Evolutionary conservation across 1,140 invertebrate species (phyloP), one percentile per base, ranked within the genome.

Genomic region (Trichomalopsis sarcophagae): DNA sequence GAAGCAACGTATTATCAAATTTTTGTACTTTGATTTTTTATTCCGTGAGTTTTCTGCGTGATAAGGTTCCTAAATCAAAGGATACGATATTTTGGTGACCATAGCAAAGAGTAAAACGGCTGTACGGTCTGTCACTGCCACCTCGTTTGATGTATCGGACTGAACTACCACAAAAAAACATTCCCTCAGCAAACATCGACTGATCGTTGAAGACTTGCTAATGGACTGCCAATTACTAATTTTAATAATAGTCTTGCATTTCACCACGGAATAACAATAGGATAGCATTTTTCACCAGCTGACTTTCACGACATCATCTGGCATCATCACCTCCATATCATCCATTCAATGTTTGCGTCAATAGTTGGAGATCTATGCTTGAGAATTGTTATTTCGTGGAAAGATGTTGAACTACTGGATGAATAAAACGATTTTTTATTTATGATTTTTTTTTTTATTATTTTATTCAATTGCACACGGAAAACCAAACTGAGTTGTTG

Each of bases 301-400:
- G 90, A 91, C 89, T 91, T 91, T 92, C 90, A 91, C 86, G 87
- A 79, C 89, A 91, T 91, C 91, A 88, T 87, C 86, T 33, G 79
- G 88, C 79, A 90, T 91, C 90, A 88, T 91, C 90, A 88, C 77
- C 75, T 87, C 66, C 90, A 91, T 91, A 91, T 91, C 90, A 91
- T 90, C 87, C 90, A 90, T 91, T 85, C 84, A 89, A 87, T 88
- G 87, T 88, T 89, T 91, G 89, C 89, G 90, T 92, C 90, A 84
- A 91, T 91, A 87, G 89, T 89, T 86, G 77, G 66, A 79, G 69
- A 78, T 62, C 36, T 69, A 73, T 71, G 55, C 66, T 66, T 30
- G 66, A 83, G 75, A 30, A 83, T 87, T 68, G 87, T 83, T 80
- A 83, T 86, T 87, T 85, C 47, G 33, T 81, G 81, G 79, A 78